Base-by-base conservation (phyloP, 2,888 invertebrate genomes). In the Bimastos eiseni region DNA sequence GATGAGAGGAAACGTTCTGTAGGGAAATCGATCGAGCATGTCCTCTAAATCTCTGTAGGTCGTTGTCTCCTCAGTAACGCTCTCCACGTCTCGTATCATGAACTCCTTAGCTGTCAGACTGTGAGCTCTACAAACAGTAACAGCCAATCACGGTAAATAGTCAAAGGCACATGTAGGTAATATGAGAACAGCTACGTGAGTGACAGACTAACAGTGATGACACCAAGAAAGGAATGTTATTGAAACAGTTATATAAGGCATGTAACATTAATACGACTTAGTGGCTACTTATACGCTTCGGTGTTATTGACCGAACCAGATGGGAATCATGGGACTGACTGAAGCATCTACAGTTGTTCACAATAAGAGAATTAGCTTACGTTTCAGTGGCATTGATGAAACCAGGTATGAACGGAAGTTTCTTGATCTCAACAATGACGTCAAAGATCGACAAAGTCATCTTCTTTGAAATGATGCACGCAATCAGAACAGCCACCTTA, bases 361-460 rank as follows among this genome's bases (percentile, higher is more conserved):
- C 41, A 41, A 41, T 41, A 6, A 41, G 41, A 41, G n/a, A n/a
- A n/a, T n/a, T n/a, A 30, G 19, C 11, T 36, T 86, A 86, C 86
- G 19, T 36, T 11, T 86, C 86, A 24, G 34, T 86, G 86, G 92
- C 91, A 88, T 91, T 92, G 90, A 93, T 92, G 92, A 99, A 96
- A 95, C 99, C 99, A 0, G 99, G 99, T 90, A 99, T 96, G 94
- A 99, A 99, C 0, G 99, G 99, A 93, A 99, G 96, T 94, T 98
- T 98, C 96, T 99, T 99, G 94, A 99, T 98, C 93, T 98, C 96
- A 93, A 99, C 99, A 94, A 99, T 99, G 95, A 98, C 98, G 96
- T 99, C 99, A 96, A 99, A 99, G 95, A 99, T 97, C 83, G 99
- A 99, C 0, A 99, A 99, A 94, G 98, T 98, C 24, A 99, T 96